Evolutionary conservation across 2,113 vertebrate genomes (phyloP), one percentile per base, ranked within the genome.

Genomic region (Ceuthmochares aereus): DNA sequence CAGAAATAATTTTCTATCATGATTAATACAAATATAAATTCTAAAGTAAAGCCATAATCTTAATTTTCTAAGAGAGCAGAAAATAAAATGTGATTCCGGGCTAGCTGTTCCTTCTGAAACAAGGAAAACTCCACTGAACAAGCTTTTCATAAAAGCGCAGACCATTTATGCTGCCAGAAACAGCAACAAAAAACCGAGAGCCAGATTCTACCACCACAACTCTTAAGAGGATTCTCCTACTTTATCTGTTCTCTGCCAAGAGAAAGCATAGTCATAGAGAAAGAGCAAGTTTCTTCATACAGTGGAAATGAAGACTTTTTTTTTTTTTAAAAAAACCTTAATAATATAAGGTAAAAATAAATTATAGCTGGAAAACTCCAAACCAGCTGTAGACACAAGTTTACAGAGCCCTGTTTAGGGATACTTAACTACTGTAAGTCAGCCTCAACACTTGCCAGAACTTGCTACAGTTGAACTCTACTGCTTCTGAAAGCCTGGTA

Each of bases 241-340:
- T 92, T 82, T 82, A 87, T 64, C 78, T 90, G 40, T 54, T 88
- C 72, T 73, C 42, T 85, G 82, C 78, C 70, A 93, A 93, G 45
- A 80, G 52, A 74, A 70, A 75, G 32, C 17, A 27, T 2, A 89
- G 47, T 55, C 83, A 77, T 21, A 36, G 20, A 83, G 75, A 87
- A 80, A 73, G 40, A 15, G 4, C 0, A 1, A 91, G 45, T 77
- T 92, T 64, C 54, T 62, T 73, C 74, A 83, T 49, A 42, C n/a
- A 63, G 15, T 43, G 22, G 47, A 95, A 88, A 90, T 34, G 1
- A 77, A 86, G 52, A 47, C 32, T 19, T 43, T 36, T 63, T 59
- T 64, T 90, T 59, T 55, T n/a, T n/a, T n/a, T n/a, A n/a, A n/a
- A n/a, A 55, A 81, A 45, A 45, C 43, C 43, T 45, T 16, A 45